Percentiles rank a stretch among this genome's conserved stretches.
phyloP scores from a whole-genome alignment of 1,140 invertebrate species.

The Dinothrombium tinctorium region DNA sequence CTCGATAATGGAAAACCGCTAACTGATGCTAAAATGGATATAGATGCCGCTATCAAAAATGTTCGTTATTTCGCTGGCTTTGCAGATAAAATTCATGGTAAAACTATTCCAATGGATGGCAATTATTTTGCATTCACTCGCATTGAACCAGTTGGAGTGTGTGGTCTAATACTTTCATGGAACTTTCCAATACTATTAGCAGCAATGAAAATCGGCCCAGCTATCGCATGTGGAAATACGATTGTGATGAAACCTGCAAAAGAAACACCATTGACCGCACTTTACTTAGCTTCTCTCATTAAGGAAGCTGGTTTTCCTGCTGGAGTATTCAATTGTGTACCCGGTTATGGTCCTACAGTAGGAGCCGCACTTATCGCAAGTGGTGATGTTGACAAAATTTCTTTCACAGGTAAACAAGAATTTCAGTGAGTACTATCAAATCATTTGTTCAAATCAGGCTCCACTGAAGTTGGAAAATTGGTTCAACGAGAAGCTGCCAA shows the following conservation, averaged over 20 bases:
- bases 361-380: conserved; percentile 8
- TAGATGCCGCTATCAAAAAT: conserved; percentile 32
- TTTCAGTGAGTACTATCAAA: too few species aligned
- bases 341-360: conserved; percentile 11
- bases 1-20: conserved; percentile 72
- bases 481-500: conserved; percentile 45
- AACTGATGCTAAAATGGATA: conserved; percentile 34
- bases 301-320: conserved; percentile 16
- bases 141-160: conserved; percentile 29
- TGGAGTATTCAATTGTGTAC: conserved; percentile 11
- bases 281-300: conserved; percentile 24
- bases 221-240: conserved; percentile 29
- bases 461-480: conserved; percentile 36
- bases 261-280: conserved; percentile 29
- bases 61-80: conserved; percentile 70
- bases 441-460: too few species aligned
- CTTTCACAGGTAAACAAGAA: conserved; percentile 77
- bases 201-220: conserved; percentile 20
- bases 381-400: conserved; percentile 43
- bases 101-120: conserved; percentile 18
- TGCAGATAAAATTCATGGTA: conserved; percentile 41
- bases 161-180: conserved; percentile 29
- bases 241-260: conserved; percentile 30
- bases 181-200: conserved; percentile 32
- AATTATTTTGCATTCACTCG: conserved; percentile 26